Percentiles rank a stretch among this genome's conserved stretches.
These are phyloP conservation scores for Percopsis omiscomaycus DNA, from an alignment of 2,797 vertebrate genomes.

Conservation along the genomic window DNA sequence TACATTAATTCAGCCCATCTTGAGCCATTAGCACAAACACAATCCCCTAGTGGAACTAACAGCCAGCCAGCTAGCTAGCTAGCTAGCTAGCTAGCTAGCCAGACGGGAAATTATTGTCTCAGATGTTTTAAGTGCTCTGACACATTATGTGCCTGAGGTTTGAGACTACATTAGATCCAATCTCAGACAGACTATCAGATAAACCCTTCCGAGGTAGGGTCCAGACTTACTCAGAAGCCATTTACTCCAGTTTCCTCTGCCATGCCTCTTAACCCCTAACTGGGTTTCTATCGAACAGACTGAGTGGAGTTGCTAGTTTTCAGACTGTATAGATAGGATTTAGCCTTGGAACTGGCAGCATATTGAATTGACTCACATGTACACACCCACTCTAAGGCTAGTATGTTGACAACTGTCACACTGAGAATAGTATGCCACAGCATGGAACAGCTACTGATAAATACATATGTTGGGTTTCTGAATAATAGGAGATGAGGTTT, in stretches of 20 bases:
- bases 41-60: slow-evolving; percentile 24
- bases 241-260: slow-evolving; percentile 46
- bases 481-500: too few relatives aligned
- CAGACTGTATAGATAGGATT: slow-evolving; percentile 38
- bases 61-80: slow-evolving; percentile 21
- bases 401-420: not conserved
- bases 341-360: slow-evolving; percentile 5
- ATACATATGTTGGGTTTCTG: too few relatives aligned
- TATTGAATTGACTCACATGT: slow-evolving; percentile 18
- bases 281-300: slow-evolving; percentile 65
- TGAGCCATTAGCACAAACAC: slow-evolving; percentile 34
- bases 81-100: slow-evolving; percentile 1
- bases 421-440: too few relatives aligned
- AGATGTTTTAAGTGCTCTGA: slow-evolving; percentile 54
- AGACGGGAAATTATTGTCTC: slow-evolving; percentile 18
- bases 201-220: slow-evolving; percentile 44
- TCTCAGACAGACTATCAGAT: slow-evolving; percentile 61
- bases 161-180: slow-evolving; percentile 54
- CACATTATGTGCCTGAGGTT: slow-evolving; percentile 38
- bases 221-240: slow-evolving; percentile 59
- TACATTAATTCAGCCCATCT: slow-evolving; percentile 50
- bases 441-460: too few relatives aligned
- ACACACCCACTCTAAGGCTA: not conserved
- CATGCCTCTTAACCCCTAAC: slow-evolving; percentile 47
- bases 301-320: slow-evolving; percentile 20